Percentiles rank a stretch among this genome's conserved stretches.
Conservation (phyloP, 2,113 vertebrate genomes). For the Siniperca knerii region DNA sequence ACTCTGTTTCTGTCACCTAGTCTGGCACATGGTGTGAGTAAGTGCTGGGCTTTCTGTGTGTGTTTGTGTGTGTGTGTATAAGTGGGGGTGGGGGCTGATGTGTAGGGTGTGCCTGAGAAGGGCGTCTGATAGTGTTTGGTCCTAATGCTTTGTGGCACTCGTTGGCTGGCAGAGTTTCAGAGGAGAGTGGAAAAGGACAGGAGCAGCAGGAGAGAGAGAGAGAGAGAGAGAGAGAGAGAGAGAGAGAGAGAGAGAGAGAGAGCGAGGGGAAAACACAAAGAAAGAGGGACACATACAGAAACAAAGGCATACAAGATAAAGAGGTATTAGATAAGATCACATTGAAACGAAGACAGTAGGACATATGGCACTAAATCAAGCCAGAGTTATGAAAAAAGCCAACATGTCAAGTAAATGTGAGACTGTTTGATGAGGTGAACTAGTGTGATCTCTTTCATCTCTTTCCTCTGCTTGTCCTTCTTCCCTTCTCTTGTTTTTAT, state of each 20-base stretch:
- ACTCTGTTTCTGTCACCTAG: slow-evolving; percentile 68
- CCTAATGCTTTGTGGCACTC: slow-evolving; percentile 79
- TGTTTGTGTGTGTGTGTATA: slow-evolving; percentile 36
- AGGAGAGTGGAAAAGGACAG: slow-evolving; percentile 73
- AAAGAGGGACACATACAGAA: slow-evolving; percentile 34
- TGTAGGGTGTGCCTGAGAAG: slow-evolving; percentile 74
- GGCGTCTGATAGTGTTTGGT: slow-evolving; percentile 71
- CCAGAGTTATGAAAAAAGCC: slow-evolving; percentile 38
- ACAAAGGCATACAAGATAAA: slow-evolving; percentile 57
- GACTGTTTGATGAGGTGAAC: slow-evolving; percentile 44
- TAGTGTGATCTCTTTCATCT: slow-evolving; percentile 26
- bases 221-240: neutral
- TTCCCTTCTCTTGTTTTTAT: slow-evolving; percentile 36
- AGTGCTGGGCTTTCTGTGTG: slow-evolving; percentile 49
- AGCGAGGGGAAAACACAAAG: slow-evolving; percentile 6
- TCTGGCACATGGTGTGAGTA: slow-evolving; percentile 75
- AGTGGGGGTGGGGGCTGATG: slow-evolving; percentile 30
- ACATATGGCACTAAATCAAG: slow-evolving; percentile 31
- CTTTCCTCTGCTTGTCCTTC: slow-evolving; percentile 48
- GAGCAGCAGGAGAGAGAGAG: slow-evolving; percentile 45
- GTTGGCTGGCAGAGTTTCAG: slow-evolving; percentile 76
- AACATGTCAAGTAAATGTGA: slow-evolving; percentile 41
- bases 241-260: slow-evolving; percentile 16
- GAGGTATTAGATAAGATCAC: slow-evolving; percentile 48
- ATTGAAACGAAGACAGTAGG: slow-evolving; percentile 42